phyloP scores from a whole-genome alignment of 2,888 invertebrate species.

The Glomeris marginata region DNA sequence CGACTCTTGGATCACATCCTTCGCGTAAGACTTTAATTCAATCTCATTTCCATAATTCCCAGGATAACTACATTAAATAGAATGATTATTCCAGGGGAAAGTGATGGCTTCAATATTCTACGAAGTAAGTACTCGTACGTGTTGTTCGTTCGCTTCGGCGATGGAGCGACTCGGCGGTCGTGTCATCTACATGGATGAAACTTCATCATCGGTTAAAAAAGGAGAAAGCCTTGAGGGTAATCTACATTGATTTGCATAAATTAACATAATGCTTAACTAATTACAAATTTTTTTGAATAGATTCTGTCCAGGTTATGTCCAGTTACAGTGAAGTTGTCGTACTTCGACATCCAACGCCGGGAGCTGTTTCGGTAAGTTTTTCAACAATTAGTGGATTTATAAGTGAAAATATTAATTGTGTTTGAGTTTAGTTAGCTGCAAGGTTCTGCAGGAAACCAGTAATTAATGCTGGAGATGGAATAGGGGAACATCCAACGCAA shows the following conservation, averaged over 20 bases:
- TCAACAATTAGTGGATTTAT: neutral
- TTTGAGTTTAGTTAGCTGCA: slow-evolving; percentile 51
- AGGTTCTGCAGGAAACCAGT: slow-evolving; percentile 70
- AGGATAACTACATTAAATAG: neutral
- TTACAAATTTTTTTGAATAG: slow-evolving; percentile 32
- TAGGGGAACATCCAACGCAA: slow-evolving; percentile 95
- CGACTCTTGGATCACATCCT: slow-evolving; percentile 69
- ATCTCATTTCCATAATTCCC: slow-evolving; percentile 6
- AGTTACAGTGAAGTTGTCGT: slow-evolving; percentile 89
- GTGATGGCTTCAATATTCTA: slow-evolving; percentile 94
- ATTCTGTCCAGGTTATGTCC: slow-evolving; percentile 45
- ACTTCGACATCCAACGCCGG: slow-evolving; percentile 80
- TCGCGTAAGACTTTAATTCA: slow-evolving; percentile 34
- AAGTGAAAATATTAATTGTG: slow-evolving; percentile 12
- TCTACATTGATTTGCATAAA: no score
- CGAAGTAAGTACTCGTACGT: slow-evolving; percentile 93
- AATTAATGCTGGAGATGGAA: slow-evolving; percentile 97
- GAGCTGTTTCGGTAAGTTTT: slow-evolving; percentile 64
- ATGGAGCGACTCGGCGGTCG: slow-evolving; percentile 92
- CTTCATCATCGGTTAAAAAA: slow-evolving; percentile 85
- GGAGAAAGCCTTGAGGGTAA: slow-evolving; percentile 81
- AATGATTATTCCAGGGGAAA: slow-evolving; percentile 47
- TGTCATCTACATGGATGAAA: slow-evolving; percentile 77
- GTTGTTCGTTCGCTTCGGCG: slow-evolving; percentile 89
- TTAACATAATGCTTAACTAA: slow-evolving; percentile 12